These are phyloP conservation scores for Darevskia nairensis DNA, from an alignment of 2,797 vertebrate species.

Conservation along the genomic window DNA sequence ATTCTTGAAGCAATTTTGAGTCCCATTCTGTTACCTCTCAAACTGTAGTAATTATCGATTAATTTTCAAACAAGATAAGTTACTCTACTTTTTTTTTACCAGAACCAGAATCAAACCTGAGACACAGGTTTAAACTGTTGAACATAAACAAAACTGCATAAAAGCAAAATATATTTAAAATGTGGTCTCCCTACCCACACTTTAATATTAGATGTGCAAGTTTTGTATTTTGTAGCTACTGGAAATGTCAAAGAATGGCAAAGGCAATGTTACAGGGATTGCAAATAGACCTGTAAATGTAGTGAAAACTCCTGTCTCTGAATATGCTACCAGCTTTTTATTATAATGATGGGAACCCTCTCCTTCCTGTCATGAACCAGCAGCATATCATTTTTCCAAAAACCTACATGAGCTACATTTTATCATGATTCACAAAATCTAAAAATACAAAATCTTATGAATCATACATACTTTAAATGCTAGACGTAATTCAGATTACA, in stretches of 20 bases:
- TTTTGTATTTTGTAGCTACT: neutral
- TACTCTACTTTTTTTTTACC: neutral
- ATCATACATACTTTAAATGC: neutral
- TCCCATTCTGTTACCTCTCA: neutral
- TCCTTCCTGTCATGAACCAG: neutral
- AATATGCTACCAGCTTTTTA: neutral
- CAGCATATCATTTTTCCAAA: neutral
- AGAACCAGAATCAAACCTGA: neutral
- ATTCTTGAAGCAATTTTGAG: neutral
- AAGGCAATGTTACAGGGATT: neutral
- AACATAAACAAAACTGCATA: slow-evolving; percentile 1
- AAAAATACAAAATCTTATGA: neutral
- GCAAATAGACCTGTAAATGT: neutral
- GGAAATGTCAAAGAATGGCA: neutral
- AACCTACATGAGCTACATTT: neutral
- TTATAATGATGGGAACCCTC: neutral
- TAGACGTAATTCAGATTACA: neutral
- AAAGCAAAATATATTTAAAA: neutral
- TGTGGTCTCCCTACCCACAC: neutral
- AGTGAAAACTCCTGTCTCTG: neutral
- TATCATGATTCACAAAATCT: neutral
- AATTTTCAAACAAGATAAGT: slow-evolving; percentile 1
- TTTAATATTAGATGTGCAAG: neutral
- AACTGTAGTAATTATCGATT: neutral
- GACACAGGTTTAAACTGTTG: neutral